phyloP scores from a whole-genome alignment of 2,113 vertebrate species.

The Oncorhynchus gorbuscha region DNA sequence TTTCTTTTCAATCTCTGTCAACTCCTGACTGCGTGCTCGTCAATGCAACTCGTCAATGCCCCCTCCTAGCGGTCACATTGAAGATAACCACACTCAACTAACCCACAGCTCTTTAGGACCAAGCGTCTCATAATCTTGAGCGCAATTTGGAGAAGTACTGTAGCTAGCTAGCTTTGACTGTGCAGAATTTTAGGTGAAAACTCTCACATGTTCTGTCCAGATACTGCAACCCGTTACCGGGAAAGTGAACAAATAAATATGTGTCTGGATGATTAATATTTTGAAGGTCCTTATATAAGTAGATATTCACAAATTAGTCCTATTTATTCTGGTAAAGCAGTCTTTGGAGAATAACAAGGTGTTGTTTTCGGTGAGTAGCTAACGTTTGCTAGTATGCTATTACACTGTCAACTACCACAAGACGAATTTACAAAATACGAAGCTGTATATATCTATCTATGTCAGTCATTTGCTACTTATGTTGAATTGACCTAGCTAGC shows the following conservation, averaged over 20 bases:
- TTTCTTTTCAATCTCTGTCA: no score
- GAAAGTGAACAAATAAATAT: conserved; percentile 45
- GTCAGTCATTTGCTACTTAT: no score
- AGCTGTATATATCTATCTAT: no score
- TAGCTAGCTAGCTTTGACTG: no score
- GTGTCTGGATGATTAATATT: conserved; percentile 49
- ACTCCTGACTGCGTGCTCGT: no score
- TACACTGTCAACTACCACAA: neutral
- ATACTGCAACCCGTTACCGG: neutral
- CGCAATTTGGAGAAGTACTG: no score
- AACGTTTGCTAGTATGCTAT: neutral
- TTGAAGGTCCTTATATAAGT: neutral
- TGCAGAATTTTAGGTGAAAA: neutral
- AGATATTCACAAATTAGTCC: neutral
- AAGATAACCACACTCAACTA: no score
- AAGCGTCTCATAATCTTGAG: no score
- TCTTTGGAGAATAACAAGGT: neutral
- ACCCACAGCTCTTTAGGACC: no score
- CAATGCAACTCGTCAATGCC: no score
- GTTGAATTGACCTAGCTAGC: no score
- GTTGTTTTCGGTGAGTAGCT: neutral
- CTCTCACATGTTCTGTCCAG: conserved; percentile 45
- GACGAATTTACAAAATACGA: neutral
- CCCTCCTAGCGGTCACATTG: no score
- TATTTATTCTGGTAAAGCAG: neutral